Percentiles rank a stretch among this genome's conserved stretches.
These are phyloP conservation scores for Ormyrus thymus DNA, from an alignment of 2,888 invertebrate genomes.

Conservation along the genomic window DNA sequence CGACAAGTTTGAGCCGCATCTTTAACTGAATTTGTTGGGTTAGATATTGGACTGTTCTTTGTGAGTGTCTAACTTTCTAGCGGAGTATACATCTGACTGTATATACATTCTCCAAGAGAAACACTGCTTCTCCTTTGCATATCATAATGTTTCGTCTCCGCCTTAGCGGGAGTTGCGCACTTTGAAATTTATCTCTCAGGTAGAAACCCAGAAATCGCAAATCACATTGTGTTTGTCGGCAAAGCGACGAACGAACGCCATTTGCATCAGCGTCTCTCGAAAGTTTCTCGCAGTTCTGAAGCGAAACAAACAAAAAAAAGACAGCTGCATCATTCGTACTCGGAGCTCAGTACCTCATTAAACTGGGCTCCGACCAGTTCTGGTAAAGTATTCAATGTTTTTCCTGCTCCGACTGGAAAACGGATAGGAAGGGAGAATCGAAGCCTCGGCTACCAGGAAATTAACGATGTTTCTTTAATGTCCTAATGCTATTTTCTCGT, in stretches of 20 bases:
- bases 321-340: not conserved
- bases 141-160: not conserved
- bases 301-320: not conserved
- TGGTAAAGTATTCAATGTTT: conserved; percentile 39
- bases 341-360: conserved; percentile 1
- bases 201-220: not conserved
- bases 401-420: not conserved
- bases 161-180: too few relatives aligned
- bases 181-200: not conserved
- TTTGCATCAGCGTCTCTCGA: not conserved
- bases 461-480: conserved; percentile 45
- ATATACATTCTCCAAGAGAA: not conserved
- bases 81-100: too few relatives aligned
- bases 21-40: conserved; percentile 23
- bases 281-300: not conserved
- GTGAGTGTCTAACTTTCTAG: too few relatives aligned
- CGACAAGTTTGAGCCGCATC: conserved; percentile 26
- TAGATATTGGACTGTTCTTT: not conserved
- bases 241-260: not conserved
- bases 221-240: not conserved
- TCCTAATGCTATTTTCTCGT: conserved; percentile 30
- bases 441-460: conserved; percentile 7
- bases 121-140: not conserved
- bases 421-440: conserved; percentile 5
- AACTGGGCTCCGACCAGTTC: conserved; percentile 10